Evolutionary conservation across 2,888 invertebrate genomes (phyloP).

Genomic region (Crepidodera aurea): DNA sequence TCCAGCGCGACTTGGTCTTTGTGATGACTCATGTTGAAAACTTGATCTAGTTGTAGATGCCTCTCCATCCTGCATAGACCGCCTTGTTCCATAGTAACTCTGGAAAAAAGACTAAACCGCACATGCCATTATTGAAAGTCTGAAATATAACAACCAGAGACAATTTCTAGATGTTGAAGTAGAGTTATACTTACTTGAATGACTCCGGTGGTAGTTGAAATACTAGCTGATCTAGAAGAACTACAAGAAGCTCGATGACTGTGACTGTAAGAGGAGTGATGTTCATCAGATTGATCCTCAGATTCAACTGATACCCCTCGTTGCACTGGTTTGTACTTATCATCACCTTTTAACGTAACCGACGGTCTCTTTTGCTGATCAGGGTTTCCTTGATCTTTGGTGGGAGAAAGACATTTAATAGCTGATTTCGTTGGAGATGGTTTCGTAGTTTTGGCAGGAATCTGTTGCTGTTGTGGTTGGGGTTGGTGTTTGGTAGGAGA

Average conservation of each 20-base stretch:
- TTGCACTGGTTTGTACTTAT: constrained; percentile 37
- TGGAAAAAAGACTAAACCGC: constrained; percentile 49
- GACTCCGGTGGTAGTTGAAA: constrained; percentile 54
- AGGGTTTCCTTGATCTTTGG: constrained; percentile 27
- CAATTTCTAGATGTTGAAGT: neutral
- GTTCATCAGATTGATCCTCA: constrained; percentile 43
- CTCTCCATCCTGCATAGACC: constrained; percentile 62
- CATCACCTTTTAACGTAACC: constrained; percentile 35
- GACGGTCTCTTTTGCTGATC: constrained; percentile 38
- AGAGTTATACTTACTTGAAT: constrained; percentile 52
- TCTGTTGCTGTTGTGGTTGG: neutral
- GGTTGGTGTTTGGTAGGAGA: constrained; percentile 19
- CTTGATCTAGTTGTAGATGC: constrained; percentile 67
- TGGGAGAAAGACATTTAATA: constrained; percentile 30
- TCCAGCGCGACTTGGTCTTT: constrained; percentile 78
- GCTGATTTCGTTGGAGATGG: constrained; percentile 33
- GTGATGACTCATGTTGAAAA: constrained; percentile 68
- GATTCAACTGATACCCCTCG: constrained; percentile 44
- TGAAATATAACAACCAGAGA: neutral
- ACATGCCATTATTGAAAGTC: neutral
- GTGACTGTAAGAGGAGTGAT: constrained; percentile 42
- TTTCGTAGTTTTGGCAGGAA: constrained; percentile 29
- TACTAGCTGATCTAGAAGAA: constrained; percentile 58
- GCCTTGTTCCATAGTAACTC: constrained; percentile 63
- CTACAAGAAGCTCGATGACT: constrained; percentile 55